Conservation (phyloP, 2,888 invertebrate genomes). For the Diarsia dahlii region DNA sequence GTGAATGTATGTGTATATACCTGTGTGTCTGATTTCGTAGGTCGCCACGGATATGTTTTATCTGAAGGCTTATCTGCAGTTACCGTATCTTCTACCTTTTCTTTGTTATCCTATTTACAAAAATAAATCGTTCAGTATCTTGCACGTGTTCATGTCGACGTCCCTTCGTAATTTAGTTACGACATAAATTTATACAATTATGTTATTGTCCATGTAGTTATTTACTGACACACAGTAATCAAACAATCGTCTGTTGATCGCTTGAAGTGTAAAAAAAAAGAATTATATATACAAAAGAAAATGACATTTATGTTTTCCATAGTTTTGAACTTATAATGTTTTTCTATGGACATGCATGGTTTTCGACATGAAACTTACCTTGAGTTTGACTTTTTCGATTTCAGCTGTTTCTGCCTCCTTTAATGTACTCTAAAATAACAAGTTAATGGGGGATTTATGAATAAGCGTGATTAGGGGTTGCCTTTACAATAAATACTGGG, state of each 20-base stretch:
- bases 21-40: slow-evolving; percentile 84
- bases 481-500: slow-evolving; percentile 37
- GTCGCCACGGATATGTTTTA: slow-evolving; percentile 85
- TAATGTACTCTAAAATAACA: slow-evolving; percentile 85
- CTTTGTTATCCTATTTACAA: slow-evolving; percentile 85
- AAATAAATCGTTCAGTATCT: slow-evolving; percentile 72
- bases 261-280: slow-evolving; percentile 70
- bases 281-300: slow-evolving; percentile 74
- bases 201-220: slow-evolving; percentile 75
- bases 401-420: slow-evolving; percentile 81
- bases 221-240: slow-evolving; percentile 77
- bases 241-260: slow-evolving; percentile 69
- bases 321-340: slow-evolving; percentile 56
- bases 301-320: slow-evolving; percentile 62
- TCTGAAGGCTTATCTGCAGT: slow-evolving; percentile 83
- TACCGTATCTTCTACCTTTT: slow-evolving; percentile 80
- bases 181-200: slow-evolving; percentile 60
- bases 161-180: slow-evolving; percentile 48
- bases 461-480: slow-evolving; percentile 78
- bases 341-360: slow-evolving; percentile 65
- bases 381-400: slow-evolving; percentile 84
- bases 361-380: slow-evolving; percentile 80
- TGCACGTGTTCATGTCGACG: slow-evolving; percentile 34
- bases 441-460: slow-evolving; percentile 78
- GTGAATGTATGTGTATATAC: slow-evolving; percentile 72